Conservation (phyloP, 1,140 invertebrate genomes). For the Anoplophora glabripennis region DNA sequence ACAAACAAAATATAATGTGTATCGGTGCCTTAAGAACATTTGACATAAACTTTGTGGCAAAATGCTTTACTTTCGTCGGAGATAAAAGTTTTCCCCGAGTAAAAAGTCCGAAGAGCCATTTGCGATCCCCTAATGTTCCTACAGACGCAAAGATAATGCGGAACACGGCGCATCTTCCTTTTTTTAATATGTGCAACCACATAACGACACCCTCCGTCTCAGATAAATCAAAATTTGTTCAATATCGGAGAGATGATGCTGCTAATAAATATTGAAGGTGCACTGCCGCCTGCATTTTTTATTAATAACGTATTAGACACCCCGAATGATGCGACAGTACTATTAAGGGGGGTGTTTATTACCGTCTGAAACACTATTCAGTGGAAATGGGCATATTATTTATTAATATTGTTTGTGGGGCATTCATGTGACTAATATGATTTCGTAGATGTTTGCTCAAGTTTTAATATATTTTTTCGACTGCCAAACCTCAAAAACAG, state of each 20-base stretch:
- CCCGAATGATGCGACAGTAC: background rate
- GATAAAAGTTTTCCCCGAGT: slow-evolving; percentile 30
- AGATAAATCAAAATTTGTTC: slow-evolving; percentile 34
- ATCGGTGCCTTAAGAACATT: slow-evolving; percentile 4
- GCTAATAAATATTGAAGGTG: slow-evolving; percentile 32
- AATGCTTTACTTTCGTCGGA: slow-evolving; percentile 19
- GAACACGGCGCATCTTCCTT: background rate
- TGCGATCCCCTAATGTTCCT: slow-evolving; percentile 28
- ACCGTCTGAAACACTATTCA: background rate
- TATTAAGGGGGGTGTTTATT: slow-evolving; percentile 14
- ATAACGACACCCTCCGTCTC: slow-evolving; percentile 18
- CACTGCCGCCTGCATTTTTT: slow-evolving; percentile 23
- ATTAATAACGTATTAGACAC: slow-evolving; percentile 14
- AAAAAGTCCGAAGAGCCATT: slow-evolving; percentile 28
- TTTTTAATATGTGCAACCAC: slow-evolving; percentile 21
- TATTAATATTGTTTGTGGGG: no score
- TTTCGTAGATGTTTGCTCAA: no score
- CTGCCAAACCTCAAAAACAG: no score
- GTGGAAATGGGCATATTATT: no score
- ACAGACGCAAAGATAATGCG: slow-evolving; percentile 25
- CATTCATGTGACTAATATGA: no score
- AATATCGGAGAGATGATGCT: slow-evolving; percentile 24
- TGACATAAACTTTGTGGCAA: slow-evolving; percentile 6
- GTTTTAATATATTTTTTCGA: no score
- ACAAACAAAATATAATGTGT: slow-evolving; percentile 9